Evolutionary conservation across 2,888 invertebrate species (phyloP), one percentile per base, ranked within the genome.

Genomic region (Ariolimax columbianus): DNA sequence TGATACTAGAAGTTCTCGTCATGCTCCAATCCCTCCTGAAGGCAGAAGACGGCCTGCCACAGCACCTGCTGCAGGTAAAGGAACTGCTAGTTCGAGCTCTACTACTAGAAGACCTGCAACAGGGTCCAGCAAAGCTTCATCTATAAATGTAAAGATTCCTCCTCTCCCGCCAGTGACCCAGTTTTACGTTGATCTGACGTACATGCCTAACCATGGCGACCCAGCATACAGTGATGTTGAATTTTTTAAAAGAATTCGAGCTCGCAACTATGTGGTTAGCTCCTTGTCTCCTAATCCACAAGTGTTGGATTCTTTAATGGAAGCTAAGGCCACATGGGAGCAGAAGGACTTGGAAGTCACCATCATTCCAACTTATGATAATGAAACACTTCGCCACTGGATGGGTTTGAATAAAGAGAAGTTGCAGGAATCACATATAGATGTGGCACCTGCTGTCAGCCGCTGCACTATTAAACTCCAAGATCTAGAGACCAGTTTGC

Each of bases 281-380:
- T 97, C 98, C 23, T 97, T 98, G 36, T 97, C 98, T 92, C 98
- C 99, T 0, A 97, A 97, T 89, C 97, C 97, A 86, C 97, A 98
- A 92, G 97, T 98, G 47, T 97, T 98, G 94, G 97, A 98, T 93
- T 98, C 98, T n/a, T 95, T 99, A 66, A 95, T 99, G 73, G 98
- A 98, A 93, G 99, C 98, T 86, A 98, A 98, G 95, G 97, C 97
- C 94, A 97, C 97, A 43, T 98, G 98, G 98, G 98, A 98, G 94
- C 82, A 84, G 40, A 97, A 98, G 95, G 91, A 92, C 33, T 84
- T 91, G 40, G 98, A 98, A 95, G 98, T 98, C 88, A 99, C 98
- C 88, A 97, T 99, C 94, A 98, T 99, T 94, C 99, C 99, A 87
- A 99, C 99, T 7, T 99, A 99, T 94, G 99, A 99, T 94, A 98